Evolutionary conservation across 2,888 invertebrate species (phyloP).

Genomic region (Perizoma affinitatum): DNA sequence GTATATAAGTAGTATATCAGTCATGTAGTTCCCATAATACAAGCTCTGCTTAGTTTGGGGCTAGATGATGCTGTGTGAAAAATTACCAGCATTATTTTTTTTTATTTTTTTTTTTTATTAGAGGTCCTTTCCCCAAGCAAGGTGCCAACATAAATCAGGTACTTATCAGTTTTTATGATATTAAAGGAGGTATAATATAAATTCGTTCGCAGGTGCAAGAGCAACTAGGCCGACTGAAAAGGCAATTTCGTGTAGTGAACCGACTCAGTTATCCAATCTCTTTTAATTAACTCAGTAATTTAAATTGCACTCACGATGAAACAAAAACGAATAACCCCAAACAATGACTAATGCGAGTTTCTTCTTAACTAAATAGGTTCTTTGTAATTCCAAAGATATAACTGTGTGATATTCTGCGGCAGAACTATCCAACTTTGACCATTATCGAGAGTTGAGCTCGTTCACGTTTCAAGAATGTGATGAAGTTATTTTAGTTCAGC

Average conservation of each 20-base stretch:
- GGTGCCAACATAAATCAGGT: no score
- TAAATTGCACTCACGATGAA: slow-evolving; percentile 18
- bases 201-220: not conserved
- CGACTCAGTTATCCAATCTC: slow-evolving; percentile 5
- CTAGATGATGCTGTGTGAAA: no score
- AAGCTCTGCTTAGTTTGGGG: no score
- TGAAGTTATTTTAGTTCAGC: slow-evolving; percentile 27
- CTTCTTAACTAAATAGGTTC: slow-evolving; percentile 21
- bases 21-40: no score
- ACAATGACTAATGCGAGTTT: slow-evolving; percentile 42
- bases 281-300: slow-evolving; percentile 23
- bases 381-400: slow-evolving; percentile 15
- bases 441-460: slow-evolving; percentile 30
- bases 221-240: slow-evolving; percentile 1
- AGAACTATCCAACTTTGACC: slow-evolving; percentile 31
- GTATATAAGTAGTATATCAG: no score
- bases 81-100: no score
- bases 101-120: no score
- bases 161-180: no score
- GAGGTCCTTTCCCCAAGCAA: no score
- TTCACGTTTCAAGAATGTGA: slow-evolving; percentile 29
- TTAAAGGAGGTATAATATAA: no score
- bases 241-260: slow-evolving; percentile 4
- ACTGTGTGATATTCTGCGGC: slow-evolving; percentile 17
- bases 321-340: slow-evolving; percentile 23